These are phyloP conservation scores for Parazoanthus atlanticus DNA, from an alignment of 92 coral and sea anemone genomes.

Conservation along the genomic window DNA sequence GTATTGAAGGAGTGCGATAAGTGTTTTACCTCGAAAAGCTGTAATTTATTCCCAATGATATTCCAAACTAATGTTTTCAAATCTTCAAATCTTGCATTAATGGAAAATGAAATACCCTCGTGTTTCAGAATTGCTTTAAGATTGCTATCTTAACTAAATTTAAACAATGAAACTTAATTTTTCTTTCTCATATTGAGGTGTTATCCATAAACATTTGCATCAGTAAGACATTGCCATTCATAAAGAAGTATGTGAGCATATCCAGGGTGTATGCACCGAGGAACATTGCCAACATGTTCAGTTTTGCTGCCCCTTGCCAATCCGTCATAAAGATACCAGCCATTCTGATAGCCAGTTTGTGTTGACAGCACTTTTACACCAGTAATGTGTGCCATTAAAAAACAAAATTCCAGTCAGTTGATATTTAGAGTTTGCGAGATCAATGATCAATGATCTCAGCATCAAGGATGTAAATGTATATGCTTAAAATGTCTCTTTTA, in stretches of 20 bases:
- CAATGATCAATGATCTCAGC: neutral
- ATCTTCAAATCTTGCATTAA: too few species aligned
- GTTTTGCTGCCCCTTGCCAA: conserved; percentile 25
- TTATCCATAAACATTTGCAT: conserved; percentile 8
- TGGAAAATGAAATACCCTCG: too few species aligned
- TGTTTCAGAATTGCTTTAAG: too few species aligned
- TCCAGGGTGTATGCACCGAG: conserved; percentile 23
- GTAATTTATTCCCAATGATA: too few species aligned
- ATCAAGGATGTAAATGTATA: neutral
- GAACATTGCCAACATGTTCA: conserved; percentile 18
- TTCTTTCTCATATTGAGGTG: conserved; percentile 9
- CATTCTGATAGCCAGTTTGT: conserved; percentile 31
- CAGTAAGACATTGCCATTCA: neutral
- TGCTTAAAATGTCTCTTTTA: neutral
- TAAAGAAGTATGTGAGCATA: conserved; percentile 21
- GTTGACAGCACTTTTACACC: conserved; percentile 39
- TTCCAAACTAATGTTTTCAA: too few species aligned
- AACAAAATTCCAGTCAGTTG: conserved; percentile 40
- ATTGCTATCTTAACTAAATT: neutral
- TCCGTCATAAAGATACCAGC: conserved; percentile 46
- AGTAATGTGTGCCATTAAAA: conserved; percentile 36
- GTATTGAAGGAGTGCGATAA: too few species aligned
- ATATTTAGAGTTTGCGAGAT: neutral
- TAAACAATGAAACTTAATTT: conserved; percentile 25
- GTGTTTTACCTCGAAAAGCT: too few species aligned